Evolutionary conservation across 2,888 invertebrate genomes (phyloP).

Genomic region (Hedya salicella): DNA sequence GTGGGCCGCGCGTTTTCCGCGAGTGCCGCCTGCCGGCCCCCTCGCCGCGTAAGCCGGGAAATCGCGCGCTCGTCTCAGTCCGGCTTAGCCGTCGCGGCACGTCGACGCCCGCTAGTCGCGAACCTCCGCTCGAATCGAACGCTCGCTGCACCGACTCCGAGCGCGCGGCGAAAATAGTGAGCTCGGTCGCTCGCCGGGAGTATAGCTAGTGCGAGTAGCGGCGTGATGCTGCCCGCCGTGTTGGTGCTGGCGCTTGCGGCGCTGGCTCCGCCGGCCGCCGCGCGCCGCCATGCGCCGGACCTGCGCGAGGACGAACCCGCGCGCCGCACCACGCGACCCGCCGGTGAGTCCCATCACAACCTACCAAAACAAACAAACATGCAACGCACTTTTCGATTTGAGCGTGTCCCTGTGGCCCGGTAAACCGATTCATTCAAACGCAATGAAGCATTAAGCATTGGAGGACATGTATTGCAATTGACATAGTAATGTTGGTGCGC

Average conservation of each 20-base stretch:
- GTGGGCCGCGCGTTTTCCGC: slow-evolving; percentile 76
- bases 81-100: slow-evolving; percentile 78
- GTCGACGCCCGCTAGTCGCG: slow-evolving; percentile 75
- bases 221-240: slow-evolving; percentile 71
- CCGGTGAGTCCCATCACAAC: slow-evolving; percentile 83
- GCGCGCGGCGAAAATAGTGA: slow-evolving; percentile 79
- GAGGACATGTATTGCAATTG: slow-evolving; percentile 47
- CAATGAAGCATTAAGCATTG: slow-evolving; percentile 49
- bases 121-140: slow-evolving; percentile 58
- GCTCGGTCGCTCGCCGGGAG: slow-evolving; percentile 68
- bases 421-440: slow-evolving; percentile 60
- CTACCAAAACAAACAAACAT: slow-evolving; percentile 25
- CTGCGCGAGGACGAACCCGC: slow-evolving; percentile 88
- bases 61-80: slow-evolving; percentile 80
- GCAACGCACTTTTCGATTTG: slow-evolving; percentile 55
- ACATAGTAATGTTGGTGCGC: slow-evolving; percentile 45
- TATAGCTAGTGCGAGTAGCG: slow-evolving; percentile 60
- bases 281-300: slow-evolving; percentile 86
- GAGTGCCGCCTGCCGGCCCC: slow-evolving; percentile 72
- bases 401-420: slow-evolving; percentile 59
- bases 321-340: slow-evolving; percentile 86
- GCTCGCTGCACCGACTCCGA: slow-evolving; percentile 62
- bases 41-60: slow-evolving; percentile 78
- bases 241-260: slow-evolving; percentile 71
- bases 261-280: slow-evolving; percentile 67